Evolutionary conservation across 2,888 invertebrate species (phyloP), one percentile per base, ranked within the genome.

Genomic region (Liodrosophila aerea): DNA sequence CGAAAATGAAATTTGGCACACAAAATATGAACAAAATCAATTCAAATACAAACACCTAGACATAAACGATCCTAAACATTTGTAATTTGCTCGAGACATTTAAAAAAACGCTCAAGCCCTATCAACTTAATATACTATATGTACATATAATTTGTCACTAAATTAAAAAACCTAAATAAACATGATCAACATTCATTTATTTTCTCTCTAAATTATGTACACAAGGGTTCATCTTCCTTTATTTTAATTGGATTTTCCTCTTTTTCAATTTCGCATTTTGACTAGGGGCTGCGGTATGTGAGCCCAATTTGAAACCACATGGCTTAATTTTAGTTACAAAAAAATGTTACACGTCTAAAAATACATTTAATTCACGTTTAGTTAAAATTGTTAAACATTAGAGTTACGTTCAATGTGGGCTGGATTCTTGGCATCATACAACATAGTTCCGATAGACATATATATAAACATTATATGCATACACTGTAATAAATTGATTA

Each of bases 221-320:
- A 78, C 51, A 46, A 52, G 49, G 45, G 39, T 36, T 53, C 30
- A 29, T 31, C 45, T 66, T 31, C 18, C 39, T 51, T 44, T 59
- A 39, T 16, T 62, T 16, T 49, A 52, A 33, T 16, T 18, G n/a
- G n/a, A n/a, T n/a, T n/a, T n/a, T n/a, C n/a, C n/a, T n/a, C n/a
- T n/a, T n/a, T n/a, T n/a, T n/a, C 33, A 30, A 11, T 11, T 52
- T 51, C 43, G 18, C 51, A 67, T 52, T 47, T 73, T 71, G 76
- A 82, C 69, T 71, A 77, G 72, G 56, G 62, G 52, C 63, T 53
- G 39, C 49, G 58, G 31, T 58, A 57, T 57, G 44, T 53, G 47
- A 60, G 69, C 69, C 73, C 54, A 68, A 82, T 64, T 78, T 85
- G 83, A 85, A 81, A 81, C 85, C 80, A 85, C 85, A 78, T 82